A percentile compares a stretch with the other conserved stretches of the same genome.
These are phyloP conservation scores for Crypturellus tataupa DNA, from an alignment of 2,797 vertebrate genomes.

Conservation along the genomic window DNA sequence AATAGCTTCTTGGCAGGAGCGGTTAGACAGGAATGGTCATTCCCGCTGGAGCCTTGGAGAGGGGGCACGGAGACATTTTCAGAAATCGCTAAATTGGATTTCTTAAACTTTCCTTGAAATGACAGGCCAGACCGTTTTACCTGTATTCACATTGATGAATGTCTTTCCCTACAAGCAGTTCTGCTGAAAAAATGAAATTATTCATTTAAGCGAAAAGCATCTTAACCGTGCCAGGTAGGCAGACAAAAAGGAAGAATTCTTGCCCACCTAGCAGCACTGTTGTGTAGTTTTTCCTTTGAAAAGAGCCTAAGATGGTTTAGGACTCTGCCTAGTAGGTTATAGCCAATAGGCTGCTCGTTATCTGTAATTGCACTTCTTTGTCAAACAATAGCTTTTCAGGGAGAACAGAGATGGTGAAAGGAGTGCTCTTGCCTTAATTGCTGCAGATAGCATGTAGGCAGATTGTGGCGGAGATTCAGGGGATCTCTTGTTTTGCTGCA, in stretches of 20 bases:
- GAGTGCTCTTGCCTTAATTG: background rate
- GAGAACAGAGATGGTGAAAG: background rate
- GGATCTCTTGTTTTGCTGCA: background rate
- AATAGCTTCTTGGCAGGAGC: slow-evolving; percentile 6
- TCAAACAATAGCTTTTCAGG: background rate
- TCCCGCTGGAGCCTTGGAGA: background rate
- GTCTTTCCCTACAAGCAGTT: background rate
- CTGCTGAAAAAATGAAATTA: background rate
- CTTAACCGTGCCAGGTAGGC: background rate
- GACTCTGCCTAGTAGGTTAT: background rate
- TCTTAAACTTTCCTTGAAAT: background rate
- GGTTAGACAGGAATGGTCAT: background rate
- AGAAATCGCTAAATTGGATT: slow-evolving; percentile 8
- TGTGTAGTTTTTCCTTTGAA: background rate
- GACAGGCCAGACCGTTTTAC: background rate
- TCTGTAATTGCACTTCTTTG: background rate
- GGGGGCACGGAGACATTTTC: slow-evolving; percentile 21
- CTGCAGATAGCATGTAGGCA: background rate
- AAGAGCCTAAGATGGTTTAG: background rate
- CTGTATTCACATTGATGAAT: background rate
- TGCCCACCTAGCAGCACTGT: background rate
- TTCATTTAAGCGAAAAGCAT: background rate
- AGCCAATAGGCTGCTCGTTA: background rate
- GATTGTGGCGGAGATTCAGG: background rate
- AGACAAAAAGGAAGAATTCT: background rate